Conservation (phyloP, 2,888 invertebrate species). For the Syrista parreyssii region DNA sequence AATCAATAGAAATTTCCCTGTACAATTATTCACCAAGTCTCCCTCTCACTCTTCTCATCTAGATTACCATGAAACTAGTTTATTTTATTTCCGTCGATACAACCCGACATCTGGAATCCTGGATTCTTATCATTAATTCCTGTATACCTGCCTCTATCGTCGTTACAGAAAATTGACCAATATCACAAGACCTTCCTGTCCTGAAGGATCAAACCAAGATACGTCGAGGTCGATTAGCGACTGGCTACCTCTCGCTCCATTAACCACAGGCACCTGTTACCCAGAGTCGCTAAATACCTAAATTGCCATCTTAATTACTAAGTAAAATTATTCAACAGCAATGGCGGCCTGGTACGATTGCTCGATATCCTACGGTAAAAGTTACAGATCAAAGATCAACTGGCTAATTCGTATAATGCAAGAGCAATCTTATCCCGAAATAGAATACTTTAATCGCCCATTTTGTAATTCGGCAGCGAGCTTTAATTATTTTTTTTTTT, state of each 20-base stretch:
- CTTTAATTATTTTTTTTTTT: neutral
- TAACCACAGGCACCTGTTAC: neutral
- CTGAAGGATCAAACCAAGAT: neutral
- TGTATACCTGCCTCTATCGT: neutral
- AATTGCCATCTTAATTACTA: neutral
- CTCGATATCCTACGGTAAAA: neutral
- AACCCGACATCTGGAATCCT: neutral
- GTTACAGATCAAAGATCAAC: neutral
- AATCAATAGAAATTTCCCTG: neutral
- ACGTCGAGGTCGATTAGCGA: neutral
- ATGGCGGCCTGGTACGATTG: neutral
- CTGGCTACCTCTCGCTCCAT: neutral
- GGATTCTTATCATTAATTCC: neutral
- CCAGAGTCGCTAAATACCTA: neutral
- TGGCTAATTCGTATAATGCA: neutral
- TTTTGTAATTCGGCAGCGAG: neutral
- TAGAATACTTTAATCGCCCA: neutral
- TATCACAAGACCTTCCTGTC: neutral
- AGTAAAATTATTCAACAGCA: neutral
- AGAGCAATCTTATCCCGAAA: no score
- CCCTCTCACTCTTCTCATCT: neutral
- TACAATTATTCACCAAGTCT: neutral
- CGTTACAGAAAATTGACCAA: neutral
- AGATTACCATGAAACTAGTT: neutral
- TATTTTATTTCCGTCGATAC: neutral